Conservation (phyloP, 2,888 invertebrate genomes). For the Cepaea hortensis region DNA sequence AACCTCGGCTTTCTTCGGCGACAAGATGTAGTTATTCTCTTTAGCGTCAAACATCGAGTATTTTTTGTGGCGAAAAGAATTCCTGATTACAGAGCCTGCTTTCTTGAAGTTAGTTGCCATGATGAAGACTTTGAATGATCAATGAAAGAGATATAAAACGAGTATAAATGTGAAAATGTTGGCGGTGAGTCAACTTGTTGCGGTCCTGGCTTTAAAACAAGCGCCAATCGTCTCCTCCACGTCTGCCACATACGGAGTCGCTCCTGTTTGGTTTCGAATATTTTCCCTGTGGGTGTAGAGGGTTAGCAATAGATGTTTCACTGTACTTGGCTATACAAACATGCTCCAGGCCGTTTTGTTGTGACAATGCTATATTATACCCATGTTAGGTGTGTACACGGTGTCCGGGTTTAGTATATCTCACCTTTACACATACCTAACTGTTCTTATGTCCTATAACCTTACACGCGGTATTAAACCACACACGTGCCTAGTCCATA, state of each 20-base stretch:
- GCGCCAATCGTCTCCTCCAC: neutral
- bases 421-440: too few species aligned
- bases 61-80: constrained; percentile 28
- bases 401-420: too few species aligned
- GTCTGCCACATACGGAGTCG: neutral
- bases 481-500: too few species aligned
- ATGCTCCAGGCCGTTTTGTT: too few species aligned
- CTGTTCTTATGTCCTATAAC: too few species aligned
- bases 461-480: too few species aligned
- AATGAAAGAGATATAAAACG: neutral
- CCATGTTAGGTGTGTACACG: too few species aligned
- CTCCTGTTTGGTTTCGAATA: neutral
- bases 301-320: too few species aligned
- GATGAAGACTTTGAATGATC: neutral
- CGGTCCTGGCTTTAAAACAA: neutral
- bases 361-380: too few species aligned
- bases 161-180: neutral
- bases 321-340: too few species aligned
- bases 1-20: constrained; percentile 7
- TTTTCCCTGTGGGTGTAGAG: too few species aligned
- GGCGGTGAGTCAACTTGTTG: neutral
- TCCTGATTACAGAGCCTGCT: constrained; percentile 22
- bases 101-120: constrained; percentile 34
- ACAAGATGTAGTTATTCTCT: constrained; percentile 30
- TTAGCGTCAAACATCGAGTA: constrained; percentile 25